Conservation (phyloP, 2,797 vertebrate species). For the Oreortyx pictus region DNA sequence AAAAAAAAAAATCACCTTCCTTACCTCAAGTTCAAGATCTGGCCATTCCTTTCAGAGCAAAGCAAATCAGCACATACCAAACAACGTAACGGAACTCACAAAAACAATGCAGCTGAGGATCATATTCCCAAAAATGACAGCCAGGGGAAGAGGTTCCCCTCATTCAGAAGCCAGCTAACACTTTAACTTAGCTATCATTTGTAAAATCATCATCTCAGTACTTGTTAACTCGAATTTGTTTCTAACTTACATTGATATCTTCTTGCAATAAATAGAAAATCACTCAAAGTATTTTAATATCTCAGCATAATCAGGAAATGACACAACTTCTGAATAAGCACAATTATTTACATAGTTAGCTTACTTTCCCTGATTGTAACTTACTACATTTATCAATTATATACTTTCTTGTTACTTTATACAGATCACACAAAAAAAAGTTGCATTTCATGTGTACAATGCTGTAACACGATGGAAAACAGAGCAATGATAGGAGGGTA, state of each 20-base stretch:
- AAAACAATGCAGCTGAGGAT: not conserved
- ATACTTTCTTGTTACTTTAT: not conserved
- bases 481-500: no score
- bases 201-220: not conserved
- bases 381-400: accelerated
- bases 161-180: not conserved
- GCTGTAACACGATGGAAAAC: no score
- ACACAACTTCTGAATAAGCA: not conserved
- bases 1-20: not conserved
- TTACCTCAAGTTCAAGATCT: not conserved
- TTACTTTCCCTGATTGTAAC: not conserved
- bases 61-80: not conserved
- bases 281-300: not conserved
- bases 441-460: not conserved
- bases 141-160: not conserved
- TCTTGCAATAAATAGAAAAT: not conserved
- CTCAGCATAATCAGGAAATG: not conserved
- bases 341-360: slow-evolving; percentile 16
- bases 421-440: not conserved
- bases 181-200: not conserved
- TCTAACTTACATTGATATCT: not conserved
- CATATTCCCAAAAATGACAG: not conserved
- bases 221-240: not conserved
- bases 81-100: not conserved
- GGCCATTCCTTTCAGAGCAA: not conserved